Evolutionary conservation across 1,140 invertebrate genomes (phyloP), one percentile per base, ranked within the genome.

Genomic region (Zaprionus davidi): DNA sequence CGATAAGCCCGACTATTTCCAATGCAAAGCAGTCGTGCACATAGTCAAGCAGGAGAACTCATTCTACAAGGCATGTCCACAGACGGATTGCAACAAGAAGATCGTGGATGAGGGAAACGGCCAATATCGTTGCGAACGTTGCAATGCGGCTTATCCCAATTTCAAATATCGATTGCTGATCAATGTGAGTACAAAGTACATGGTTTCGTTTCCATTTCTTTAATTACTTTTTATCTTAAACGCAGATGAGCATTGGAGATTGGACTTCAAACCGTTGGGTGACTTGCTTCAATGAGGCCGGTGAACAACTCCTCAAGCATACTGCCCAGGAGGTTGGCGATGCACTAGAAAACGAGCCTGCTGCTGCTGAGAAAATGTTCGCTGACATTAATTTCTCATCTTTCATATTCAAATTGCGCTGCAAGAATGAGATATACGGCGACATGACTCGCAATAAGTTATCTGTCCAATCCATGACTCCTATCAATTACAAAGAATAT

Each of bases 41-140:
- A 93, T 96, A 55, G 92, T 97, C 22, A 94, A 88, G 57, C 80
- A 79, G 59, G 78, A 88, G 73, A 98, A 97, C 91, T 94, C 96
- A 31, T 93, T 98, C 51, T 99, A 99, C 91, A 96, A 98, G 93
- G 96, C 98, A 2, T 99, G 98, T 86, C 97, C 98, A 0, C 94
- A 94, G 64, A 94, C 96, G 12, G 94, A 95, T 46, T 99, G 98
- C 92, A 98, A 99, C 85, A 99, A 99, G 91, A 99, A 99, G 93
- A 95, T 98, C 1, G 93, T 98, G 28, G 98, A 99, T 93, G 90
- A 92, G 57, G 95, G 96, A 53, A 98, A 98, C 92, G 97, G 97
- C 7, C 94, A 96, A 78, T 99, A 96, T 92, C 94, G 97, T 71
- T 99, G 99, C 93, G 99, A 99, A 92, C 99, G 99, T 93, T 99